Conservation (phyloP, 2,113 vertebrate genomes). For the Daboia siamensis region DNA sequence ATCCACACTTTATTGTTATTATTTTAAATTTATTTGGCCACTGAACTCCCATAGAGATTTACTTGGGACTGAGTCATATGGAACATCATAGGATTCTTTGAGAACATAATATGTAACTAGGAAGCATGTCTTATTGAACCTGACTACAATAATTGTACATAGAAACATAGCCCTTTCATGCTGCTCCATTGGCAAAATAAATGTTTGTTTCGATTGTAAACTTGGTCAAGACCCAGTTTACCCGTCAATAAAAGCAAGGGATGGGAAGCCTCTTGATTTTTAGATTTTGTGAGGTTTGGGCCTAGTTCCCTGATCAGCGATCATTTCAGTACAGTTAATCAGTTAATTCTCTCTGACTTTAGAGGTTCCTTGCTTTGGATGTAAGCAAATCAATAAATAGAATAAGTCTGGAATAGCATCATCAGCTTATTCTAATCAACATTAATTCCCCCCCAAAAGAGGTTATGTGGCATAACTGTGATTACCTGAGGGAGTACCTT, state of each 20-base stretch:
- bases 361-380: neutral
- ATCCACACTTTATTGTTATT: neutral
- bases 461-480: neutral
- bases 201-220: neutral
- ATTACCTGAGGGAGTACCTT: slow-evolving; percentile 58
- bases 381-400: neutral
- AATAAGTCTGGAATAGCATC: neutral
- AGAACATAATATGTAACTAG: neutral
- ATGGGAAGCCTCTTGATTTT: neutral
- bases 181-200: neutral
- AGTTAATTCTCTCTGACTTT: neutral
- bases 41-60: neutral
- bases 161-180: neutral
- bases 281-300: neutral
- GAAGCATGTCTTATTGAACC: neutral
- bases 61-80: neutral
- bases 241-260: neutral
- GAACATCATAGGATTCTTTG: neutral
- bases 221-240: neutral
- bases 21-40: neutral
- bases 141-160: neutral
- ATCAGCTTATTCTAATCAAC: neutral
- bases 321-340: neutral
- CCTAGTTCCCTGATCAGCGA: neutral
- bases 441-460: neutral